These are phyloP conservation scores for Drosophila kanekoi DNA, from an alignment of 2,888 invertebrate genomes.

Conservation along the genomic window DNA sequence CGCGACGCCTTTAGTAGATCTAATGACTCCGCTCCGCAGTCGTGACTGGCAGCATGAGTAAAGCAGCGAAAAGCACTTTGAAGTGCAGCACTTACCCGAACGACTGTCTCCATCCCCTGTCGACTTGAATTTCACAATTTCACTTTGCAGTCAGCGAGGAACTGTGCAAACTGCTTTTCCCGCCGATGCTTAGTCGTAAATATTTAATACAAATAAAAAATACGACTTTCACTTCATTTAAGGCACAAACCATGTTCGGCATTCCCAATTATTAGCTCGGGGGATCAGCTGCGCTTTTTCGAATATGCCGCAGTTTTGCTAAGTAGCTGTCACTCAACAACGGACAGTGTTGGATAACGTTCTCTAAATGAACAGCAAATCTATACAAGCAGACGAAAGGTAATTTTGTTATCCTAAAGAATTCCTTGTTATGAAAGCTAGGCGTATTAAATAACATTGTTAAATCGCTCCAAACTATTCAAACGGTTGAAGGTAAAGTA, in stretches of 20 bases:
- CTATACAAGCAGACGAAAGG: background rate
- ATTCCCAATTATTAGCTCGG: conserved; percentile 31
- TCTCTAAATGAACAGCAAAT: background rate
- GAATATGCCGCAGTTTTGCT: conserved; percentile 21
- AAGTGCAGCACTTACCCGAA: conserved; percentile 40
- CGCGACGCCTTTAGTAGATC: conserved; percentile 57
- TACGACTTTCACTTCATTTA: conserved; percentile 74
- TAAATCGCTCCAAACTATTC: too few relatives aligned
- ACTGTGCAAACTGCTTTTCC: conserved; percentile 58
- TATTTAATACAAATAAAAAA: conserved; percentile 73
- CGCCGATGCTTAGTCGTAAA: conserved; percentile 57
- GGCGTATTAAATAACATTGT: too few relatives aligned
- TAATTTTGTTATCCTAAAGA: too few relatives aligned
- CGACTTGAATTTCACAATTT: conserved; percentile 69
- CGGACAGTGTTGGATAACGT: background rate
- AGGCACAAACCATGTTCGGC: conserved; percentile 53
- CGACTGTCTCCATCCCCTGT: conserved; percentile 2
- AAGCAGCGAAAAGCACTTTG: conserved; percentile 36
- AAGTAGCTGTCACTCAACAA: conserved; percentile 17
- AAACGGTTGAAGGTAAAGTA: too few relatives aligned
- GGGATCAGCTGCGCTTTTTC: conserved; percentile 33
- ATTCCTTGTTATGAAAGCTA: too few relatives aligned
- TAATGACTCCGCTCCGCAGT: conserved; percentile 16
- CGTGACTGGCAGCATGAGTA: conserved; percentile 7
- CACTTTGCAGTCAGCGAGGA: conserved; percentile 48